Base-by-base conservation (phyloP, 2,797 vertebrate genomes). In the Labroides dimidiatus region DNA sequence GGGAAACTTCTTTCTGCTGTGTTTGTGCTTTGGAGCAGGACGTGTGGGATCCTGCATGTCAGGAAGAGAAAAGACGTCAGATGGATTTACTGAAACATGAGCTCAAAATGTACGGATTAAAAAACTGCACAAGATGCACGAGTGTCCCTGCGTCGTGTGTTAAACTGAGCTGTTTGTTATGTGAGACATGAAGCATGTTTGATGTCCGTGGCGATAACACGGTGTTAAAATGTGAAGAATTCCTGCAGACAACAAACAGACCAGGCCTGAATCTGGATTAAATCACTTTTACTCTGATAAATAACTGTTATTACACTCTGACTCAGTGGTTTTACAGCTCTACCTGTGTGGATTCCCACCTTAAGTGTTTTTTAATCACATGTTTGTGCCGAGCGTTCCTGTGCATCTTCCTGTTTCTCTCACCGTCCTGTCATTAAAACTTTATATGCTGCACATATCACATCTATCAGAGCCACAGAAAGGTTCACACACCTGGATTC, bases 31-130 rank as follows among this genome's bases (percentile, higher is more conserved):
- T 79, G 68, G 59, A 80, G 56, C 76, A 82, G 57, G 69, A 65
- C 80, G 71, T 86, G 88, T 77, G 68, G 67, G 58, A 71, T 86
- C 80, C 76, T 87, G 85, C 81, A 83, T 49, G 60, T 57, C 69
- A 71, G 33, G 49, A 33, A 72, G 24, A 74, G 77, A 74, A 67
- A 21, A 74, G 77, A 74, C 67, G 80, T 72, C 33, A 74, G 58
- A 74, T 37, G 47, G 68, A 84, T 24, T 41, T 51, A 60, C 16
- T 67, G 16, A 66, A 52, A 33, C 30, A 50, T 24, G 21, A 71
- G 36, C 49, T 43, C 52, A 4, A 53, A 76, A 54, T 53, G 36
- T 4, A n/a, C 42, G n/a, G 42, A 43, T 16, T 4, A 43, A 45
- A 33, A 33, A 33, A 33, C 30, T 33, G 1, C 30, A 33, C 8